phyloP scores from a whole-genome alignment of 2,888 invertebrate genomes.

The Cremastinae sp. region DNA sequence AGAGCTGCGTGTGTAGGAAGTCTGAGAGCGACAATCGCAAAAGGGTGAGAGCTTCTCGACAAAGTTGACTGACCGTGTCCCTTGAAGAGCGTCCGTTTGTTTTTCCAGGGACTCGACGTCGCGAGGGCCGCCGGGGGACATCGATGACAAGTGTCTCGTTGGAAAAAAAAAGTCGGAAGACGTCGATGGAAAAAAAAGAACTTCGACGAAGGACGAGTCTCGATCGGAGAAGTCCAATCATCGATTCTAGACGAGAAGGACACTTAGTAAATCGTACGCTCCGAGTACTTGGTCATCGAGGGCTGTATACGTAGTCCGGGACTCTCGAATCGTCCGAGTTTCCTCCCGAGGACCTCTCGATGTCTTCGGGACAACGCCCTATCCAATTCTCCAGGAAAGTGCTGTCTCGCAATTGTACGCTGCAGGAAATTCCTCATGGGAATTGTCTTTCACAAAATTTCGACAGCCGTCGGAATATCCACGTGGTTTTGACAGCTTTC shows the following conservation, averaged over 20 bases:
- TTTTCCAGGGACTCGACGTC: too few species aligned
- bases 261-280: slow-evolving; percentile 11
- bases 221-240: slow-evolving; percentile 51
- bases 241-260: slow-evolving; percentile 35
- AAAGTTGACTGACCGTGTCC: too few species aligned
- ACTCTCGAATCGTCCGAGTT: slow-evolving; percentile 35
- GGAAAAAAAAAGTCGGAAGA: slow-evolving; percentile 37
- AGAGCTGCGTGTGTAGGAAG: not conserved
- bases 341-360: slow-evolving; percentile 49
- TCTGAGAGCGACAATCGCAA: not conserved
- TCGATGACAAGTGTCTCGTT: slow-evolving; percentile 32
- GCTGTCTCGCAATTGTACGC: not conserved
- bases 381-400: slow-evolving; percentile 21
- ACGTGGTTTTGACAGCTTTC: too few species aligned
- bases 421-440: not conserved
- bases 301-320: not conserved
- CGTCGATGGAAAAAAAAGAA: slow-evolving; percentile 12
- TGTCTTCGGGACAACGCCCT: slow-evolving; percentile 39
- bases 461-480: too few species aligned
- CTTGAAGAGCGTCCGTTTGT: too few species aligned
- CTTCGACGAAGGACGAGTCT: slow-evolving; percentile 25
- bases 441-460: too few species aligned
- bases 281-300: slow-evolving; percentile 39
- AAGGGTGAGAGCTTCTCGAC: not conserved
- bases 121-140: too few species aligned